Base-by-base conservation (phyloP, 2,113 vertebrate genomes). In the Chloropsis hardwickii region DNA sequence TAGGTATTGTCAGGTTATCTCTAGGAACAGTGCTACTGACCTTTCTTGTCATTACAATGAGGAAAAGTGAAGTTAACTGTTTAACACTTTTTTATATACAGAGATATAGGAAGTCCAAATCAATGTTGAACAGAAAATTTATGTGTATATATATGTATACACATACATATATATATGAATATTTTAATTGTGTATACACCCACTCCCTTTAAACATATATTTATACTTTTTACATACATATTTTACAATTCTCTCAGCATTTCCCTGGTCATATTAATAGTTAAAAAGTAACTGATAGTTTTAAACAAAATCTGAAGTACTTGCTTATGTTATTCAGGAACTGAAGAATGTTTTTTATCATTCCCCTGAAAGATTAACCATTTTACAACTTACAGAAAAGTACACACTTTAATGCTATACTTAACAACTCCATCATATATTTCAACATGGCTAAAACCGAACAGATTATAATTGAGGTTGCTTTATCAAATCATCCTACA, bases 131-230 rank as follows among this genome's bases (percentile, higher is more conserved):
- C 10, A 39, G n/a, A 47, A 70, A 57, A 45, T 79, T 94, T 27
- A 12, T 47, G 5, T 18, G 19, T 28, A 2, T 21, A 21, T 31
- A 12, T 39, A 5, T 19, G 4, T 17, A 12, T 4, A 42, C 4
- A 23, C 3, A n/a, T 2, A 44, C 2, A 15, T 8, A 24, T 12
- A 37, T 22, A 3, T 19, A 3, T 17, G 37, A 37, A 10, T 44
- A 48, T 54, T 65, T 56, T 20, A 81, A 54, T 14, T 56, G 6
- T 21, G 7, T 31, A 65, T 54, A 53, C 3, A 76, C 7, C 5
- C 0, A 1, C 8, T 12, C 5, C 10, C 12, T 21, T 69, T 57
- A 58, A 29, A 82, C 7, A 71, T 8, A 24, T 33, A 48, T 19
- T 12, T 40, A 56, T 22, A 48, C 4, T 19, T 71, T 39, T 71